Percentiles rank a stretch among this genome's conserved stretches.
Evolutionary conservation across 1,140 invertebrate genomes (phyloP).

Genomic region (Stegodyphus dumicola): DNA sequence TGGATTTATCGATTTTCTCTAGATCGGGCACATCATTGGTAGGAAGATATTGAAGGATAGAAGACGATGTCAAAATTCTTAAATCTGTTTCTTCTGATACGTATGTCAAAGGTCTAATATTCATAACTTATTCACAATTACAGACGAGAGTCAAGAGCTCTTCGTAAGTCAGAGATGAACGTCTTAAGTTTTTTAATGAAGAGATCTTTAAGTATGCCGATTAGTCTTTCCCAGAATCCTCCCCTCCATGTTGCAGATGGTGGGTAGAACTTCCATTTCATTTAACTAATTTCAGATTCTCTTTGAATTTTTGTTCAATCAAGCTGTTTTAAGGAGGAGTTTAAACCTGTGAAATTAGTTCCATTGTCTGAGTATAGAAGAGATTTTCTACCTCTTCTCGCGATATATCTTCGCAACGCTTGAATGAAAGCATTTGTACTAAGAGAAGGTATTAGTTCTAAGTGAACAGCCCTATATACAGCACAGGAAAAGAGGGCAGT

Average conservation of each 20-base stretch:
- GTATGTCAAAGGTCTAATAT: conserved; percentile 28
- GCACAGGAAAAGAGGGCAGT: conserved; percentile 69
- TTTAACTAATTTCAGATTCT: neutral
- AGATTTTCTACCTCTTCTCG: neutral
- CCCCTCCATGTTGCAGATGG: conserved; percentile 3
- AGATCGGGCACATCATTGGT: neutral
- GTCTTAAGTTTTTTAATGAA: conserved; percentile 1
- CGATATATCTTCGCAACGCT: conserved; percentile 60
- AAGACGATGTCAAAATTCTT: neutral
- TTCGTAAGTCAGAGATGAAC: neutral
- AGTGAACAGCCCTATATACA: conserved; percentile 68
- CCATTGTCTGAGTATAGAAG: conserved; percentile 43
- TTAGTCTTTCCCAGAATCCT: conserved; percentile 30
- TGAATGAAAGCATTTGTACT: conserved; percentile 68
- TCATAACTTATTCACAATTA: conserved; percentile 32
- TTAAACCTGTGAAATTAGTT: neutral
- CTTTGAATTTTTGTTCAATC: neutral
- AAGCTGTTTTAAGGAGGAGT: neutral
- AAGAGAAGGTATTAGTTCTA: conserved; percentile 67
- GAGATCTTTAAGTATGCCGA: conserved; percentile 22
- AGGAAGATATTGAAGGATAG: conserved; percentile 1
- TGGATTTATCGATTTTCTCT: neutral
- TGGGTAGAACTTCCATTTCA: conserved; percentile 19
- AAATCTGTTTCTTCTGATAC: conserved; percentile 16
- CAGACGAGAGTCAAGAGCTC: conserved; percentile 17